Evolutionary conservation across 2,797 vertebrate species (phyloP), one percentile per base, ranked within the genome.

Genomic region (Spatula versicolor): DNA sequence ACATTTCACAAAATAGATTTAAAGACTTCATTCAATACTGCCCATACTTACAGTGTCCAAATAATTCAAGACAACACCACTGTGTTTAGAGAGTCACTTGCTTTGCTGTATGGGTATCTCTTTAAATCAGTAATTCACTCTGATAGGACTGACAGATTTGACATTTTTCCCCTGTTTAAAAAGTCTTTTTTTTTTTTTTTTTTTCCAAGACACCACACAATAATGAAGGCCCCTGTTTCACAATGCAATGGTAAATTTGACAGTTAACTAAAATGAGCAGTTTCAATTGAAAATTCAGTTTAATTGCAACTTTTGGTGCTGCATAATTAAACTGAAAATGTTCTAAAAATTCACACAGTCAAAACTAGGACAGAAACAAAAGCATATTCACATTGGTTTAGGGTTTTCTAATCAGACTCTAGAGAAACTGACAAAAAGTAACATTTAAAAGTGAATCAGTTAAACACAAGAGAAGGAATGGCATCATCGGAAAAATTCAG

Each of bases 251-350:
- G 90, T 88, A 94, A 95, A 92, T 93, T 86, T 96, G 90, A 96
- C 95, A 96, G 92, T 96, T 96, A 96, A 96, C 77, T 96, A 97
- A 96, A 95, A 93, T 94, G 94, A 94, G 82, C 90, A 90, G 94
- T 92, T 96, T 90, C 94, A 85, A 85, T 94, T 95, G 89, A 92
- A 97, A 97, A 97, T 96, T 96, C 84, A 91, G 82, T 96, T 97
- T 96, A 97, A 96, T 94, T 96, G 93, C 92, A 95, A 94, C 83
- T 96, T 96, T 97, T 96, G 96, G 68, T 96, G 91, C 82, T 96
- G 84, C 92, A 94, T 95, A 96, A 96, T 97, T 96, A 95, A 96
- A 96, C 39, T 69, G 72, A 96, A 97, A 97, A 81, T 69, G 72
- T 93, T 94, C 68, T 88, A 33, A 88, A 94, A 91, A 92, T 71